These are phyloP conservation scores for Drosophila austrosaltans DNA, from an alignment of 2,888 invertebrate species.

Conservation along the genomic window DNA sequence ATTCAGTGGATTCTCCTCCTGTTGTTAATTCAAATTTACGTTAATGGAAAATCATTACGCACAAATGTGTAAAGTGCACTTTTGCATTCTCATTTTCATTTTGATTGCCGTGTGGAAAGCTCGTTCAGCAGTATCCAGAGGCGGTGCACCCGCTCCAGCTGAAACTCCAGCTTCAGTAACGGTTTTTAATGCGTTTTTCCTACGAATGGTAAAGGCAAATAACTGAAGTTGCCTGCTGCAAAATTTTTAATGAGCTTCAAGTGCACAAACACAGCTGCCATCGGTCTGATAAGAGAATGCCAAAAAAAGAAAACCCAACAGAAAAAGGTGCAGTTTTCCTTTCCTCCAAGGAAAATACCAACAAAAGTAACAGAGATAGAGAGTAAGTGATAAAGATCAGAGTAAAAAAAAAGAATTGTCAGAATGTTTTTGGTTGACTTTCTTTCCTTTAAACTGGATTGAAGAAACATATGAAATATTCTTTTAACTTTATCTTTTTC, in stretches of 20 bases:
- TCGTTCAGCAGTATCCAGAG: constrained; percentile 8
- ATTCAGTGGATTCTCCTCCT: constrained; percentile 19
- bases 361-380: not conserved
- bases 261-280: constrained; percentile 61
- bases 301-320: not conserved
- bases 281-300: constrained; percentile 55
- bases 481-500: no score
- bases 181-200: constrained; percentile 68
- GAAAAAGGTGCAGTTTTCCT: not conserved
- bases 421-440: no score
- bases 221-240: constrained; percentile 51
- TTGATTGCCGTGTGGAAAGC: constrained; percentile 33
- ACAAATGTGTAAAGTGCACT: constrained; percentile 78
- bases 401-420: not conserved
- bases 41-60: constrained; percentile 80
- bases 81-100: constrained; percentile 50
- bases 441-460: not conserved
- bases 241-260: constrained; percentile 76
- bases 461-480: no score
- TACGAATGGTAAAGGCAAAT: constrained; percentile 41
- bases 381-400: not conserved
- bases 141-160: constrained; percentile 11
- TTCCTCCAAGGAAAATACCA: not conserved
- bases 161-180: constrained; percentile 23
- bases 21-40: constrained; percentile 80